phyloP scores from a whole-genome alignment of 2,888 invertebrate species.

The Netelia fuscicornis region DNA sequence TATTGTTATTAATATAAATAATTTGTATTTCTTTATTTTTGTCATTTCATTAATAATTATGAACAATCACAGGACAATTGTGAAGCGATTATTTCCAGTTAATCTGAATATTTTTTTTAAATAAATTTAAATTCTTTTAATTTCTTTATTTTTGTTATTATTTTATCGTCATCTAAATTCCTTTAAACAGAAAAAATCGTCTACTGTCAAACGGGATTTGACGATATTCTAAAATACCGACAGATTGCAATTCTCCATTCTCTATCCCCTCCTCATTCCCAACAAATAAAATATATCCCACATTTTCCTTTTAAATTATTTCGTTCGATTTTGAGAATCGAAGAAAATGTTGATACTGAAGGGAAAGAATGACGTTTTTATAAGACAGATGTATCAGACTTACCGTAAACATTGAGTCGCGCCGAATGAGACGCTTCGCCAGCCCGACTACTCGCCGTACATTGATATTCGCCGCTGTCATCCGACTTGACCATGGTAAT shows the following conservation, averaged over 20 bases:
- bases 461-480: conserved; percentile 87
- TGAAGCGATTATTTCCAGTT: too few species aligned
- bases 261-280: not conserved
- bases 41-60: too few species aligned
- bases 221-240: too few species aligned
- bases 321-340: not conserved
- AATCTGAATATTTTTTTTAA: too few species aligned
- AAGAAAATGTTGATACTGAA: not conserved
- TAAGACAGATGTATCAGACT: conserved; percentile 58
- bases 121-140: too few species aligned
- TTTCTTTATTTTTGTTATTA: too few species aligned
- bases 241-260: not conserved
- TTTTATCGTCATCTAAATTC: too few species aligned
- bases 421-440: conserved; percentile 85
- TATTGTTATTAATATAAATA: too few species aligned
- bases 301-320: not conserved
- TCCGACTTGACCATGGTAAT: conserved; percentile 84
- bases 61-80: too few species aligned
- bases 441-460: conserved; percentile 85
- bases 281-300: not conserved
- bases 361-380: not conserved
- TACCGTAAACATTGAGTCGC: conserved; percentile 87
- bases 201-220: too few species aligned
- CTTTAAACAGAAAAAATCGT: too few species aligned
- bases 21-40: too few species aligned